phyloP scores from a whole-genome alignment of 2,888 invertebrate genomes.

The Acanthopleura granulata region DNA sequence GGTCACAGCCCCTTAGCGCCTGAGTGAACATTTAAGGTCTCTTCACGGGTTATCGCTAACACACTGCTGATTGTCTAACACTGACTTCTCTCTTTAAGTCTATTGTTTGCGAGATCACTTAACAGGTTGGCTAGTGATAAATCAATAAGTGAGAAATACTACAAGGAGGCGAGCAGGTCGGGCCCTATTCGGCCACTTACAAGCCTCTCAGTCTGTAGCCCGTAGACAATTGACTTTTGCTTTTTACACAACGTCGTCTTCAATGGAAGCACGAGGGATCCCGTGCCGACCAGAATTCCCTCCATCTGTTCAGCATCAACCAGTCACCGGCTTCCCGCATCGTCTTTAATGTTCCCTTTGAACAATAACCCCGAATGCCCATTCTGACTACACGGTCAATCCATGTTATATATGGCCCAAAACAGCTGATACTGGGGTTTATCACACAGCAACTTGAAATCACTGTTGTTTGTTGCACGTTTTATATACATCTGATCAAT shows the following conservation, averaged over 20 bases:
- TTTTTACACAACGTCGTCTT: neutral
- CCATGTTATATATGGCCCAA: too few species aligned
- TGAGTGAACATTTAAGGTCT: too few species aligned
- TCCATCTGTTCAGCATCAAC: neutral
- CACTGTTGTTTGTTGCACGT: too few species aligned
- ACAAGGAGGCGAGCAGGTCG: neutral
- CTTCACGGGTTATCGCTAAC: neutral
- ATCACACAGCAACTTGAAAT: too few species aligned
- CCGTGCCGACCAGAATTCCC: neutral
- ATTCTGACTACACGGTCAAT: too few species aligned
- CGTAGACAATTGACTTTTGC: constrained; percentile 1
- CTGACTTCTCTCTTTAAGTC: neutral
- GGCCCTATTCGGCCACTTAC: neutral
- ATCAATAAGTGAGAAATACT: neutral
- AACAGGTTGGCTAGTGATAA: constrained; percentile 1
- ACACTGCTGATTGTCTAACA: neutral
- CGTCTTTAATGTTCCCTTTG: neutral
- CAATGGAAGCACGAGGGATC: neutral
- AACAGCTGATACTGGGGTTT: too few species aligned
- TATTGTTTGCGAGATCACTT: neutral
- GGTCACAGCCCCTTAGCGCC: too few species aligned
- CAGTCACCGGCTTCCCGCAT: neutral
- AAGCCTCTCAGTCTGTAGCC: neutral
- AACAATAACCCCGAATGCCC: too few species aligned
- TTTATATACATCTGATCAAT: too few species aligned